A percentile compares a stretch with the other conserved stretches of the same genome.
These are phyloP conservation scores for Corythornis madagascariensis DNA, from an alignment of 2,113 vertebrate species.

Conservation along the genomic window DNA sequence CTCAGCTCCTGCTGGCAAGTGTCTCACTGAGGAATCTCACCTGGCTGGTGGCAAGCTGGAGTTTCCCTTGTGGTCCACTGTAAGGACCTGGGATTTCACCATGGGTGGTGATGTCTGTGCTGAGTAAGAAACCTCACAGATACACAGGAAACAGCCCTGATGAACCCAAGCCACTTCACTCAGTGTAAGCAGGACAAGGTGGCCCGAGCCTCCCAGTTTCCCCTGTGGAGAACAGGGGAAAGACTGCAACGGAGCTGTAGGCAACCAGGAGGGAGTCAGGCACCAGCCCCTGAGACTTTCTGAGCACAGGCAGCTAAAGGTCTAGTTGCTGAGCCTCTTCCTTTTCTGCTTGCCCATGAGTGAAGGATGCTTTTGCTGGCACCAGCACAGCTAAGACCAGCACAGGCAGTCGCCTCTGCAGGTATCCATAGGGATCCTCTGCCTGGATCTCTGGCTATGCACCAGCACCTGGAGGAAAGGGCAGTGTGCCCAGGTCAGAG, in stretches of 20 bases:
- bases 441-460: neutral
- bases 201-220: neutral
- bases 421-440: neutral
- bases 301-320: neutral
- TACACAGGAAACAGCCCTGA: neutral
- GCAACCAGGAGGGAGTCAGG: neutral
- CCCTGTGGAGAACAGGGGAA: neutral
- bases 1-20: neutral
- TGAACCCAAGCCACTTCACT: neutral
- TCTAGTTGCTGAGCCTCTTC: neutral
- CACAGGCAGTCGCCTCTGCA: neutral
- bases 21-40: neutral
- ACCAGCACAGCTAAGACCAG: neutral
- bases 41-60: neutral
- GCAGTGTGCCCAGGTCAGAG: neutral
- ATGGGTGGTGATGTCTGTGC: neutral
- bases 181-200: neutral
- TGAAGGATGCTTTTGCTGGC: neutral
- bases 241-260: neutral
- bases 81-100: neutral
- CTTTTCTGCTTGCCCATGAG: neutral
- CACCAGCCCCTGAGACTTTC: neutral
- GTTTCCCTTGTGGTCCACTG: neutral
- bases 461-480: neutral
- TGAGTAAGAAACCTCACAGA: conserved; percentile 7